Evolutionary conservation across 2,797 vertebrate species (phyloP), one percentile per base, ranked within the genome.

Genomic region (Denticeps clupeoides): DNA sequence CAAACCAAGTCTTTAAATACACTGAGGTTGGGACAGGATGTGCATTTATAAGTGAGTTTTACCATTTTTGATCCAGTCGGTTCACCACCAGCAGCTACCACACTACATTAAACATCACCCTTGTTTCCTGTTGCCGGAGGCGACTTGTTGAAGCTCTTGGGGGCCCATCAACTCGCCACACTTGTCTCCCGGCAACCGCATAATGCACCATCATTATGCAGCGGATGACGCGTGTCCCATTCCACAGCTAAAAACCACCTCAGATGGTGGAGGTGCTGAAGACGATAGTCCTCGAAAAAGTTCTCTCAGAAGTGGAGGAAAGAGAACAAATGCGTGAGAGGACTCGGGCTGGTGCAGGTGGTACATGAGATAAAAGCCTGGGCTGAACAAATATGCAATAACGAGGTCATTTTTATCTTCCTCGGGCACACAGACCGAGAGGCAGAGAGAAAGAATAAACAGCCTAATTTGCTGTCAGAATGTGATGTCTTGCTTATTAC

Each of bases 401-500:
- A 58, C 45, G 60, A 63, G 25, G 41, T 56, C 25, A 15, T 44
- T 45, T 44, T 24, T 50, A 41, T 42, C 46, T 15, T 56, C 43
- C 45, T 45, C 47, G 10, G 32, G 21, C 41, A 41, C 45, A 11
- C 9, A 6, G 46, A 5, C 44, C 13, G 16, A 12, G 11, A 21
- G 45, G 28, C 21, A 24, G 19, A 12, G 24, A 16, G n/a, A 28
- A 15, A 31, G 11, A 42, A 41, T 51, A 33, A 40, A 25, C 33
- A 27, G 43, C 24, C 41, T 51, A 56, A 53, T 54, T 55, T 48
- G 46, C 56, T 50, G 42, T 62, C 56, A 51, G 53, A 38, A 15
- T 51, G 47, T 53, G 59, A 58, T 47, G 53, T 52, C 53, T 55
- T 66, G 45, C 60, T 62, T 57, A 62, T 62, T 62, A 59, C 51